Evolutionary conservation across 2,888 invertebrate genomes (phyloP).

Genomic region (Pharmacophagus antenor): DNA sequence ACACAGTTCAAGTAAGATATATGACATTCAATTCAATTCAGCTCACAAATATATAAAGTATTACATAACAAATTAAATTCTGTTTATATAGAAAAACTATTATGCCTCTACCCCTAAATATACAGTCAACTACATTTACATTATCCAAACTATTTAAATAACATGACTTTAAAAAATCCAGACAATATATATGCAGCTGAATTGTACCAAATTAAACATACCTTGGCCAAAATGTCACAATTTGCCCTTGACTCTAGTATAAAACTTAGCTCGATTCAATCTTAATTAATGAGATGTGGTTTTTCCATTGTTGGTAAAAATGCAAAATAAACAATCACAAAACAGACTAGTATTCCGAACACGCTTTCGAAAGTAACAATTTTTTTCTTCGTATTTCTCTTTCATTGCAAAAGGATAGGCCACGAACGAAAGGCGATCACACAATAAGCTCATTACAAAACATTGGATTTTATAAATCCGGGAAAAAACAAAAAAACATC

Average conservation of each 20-base stretch:
- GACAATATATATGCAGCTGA: not conserved
- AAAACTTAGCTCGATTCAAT: conserved; percentile 65
- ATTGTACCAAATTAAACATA: conserved; percentile 50
- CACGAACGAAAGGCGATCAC: conserved; percentile 69
- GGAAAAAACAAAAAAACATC: conserved; percentile 46
- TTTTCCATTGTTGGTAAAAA: conserved; percentile 72
- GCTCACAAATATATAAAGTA: conserved; percentile 54
- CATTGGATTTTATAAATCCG: conserved; percentile 74
- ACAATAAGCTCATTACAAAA: conserved; percentile 70
- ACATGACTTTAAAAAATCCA: not conserved
- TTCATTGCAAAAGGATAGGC: conserved; percentile 74
- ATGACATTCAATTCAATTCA: conserved; percentile 65
- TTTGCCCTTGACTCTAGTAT: conserved; percentile 62
- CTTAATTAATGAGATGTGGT: conserved; percentile 78
- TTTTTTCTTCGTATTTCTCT: conserved; percentile 37
- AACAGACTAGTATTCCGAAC: conserved; percentile 77
- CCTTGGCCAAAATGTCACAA: conserved; percentile 66
- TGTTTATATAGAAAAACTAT: conserved; percentile 26
- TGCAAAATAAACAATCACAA: conserved; percentile 78
- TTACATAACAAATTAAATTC: conserved; percentile 53
- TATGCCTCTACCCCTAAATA: conserved; percentile 30
- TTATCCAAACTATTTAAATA: not conserved
- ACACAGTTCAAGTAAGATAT: conserved; percentile 62
- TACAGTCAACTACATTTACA: not conserved
- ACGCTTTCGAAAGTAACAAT: conserved; percentile 69